A percentile compares a stretch with the other conserved stretches of the same genome.
These are phyloP conservation scores for Emydoidea blandingii DNA, from an alignment of 2,797 vertebrate genomes.

Conservation along the genomic window DNA sequence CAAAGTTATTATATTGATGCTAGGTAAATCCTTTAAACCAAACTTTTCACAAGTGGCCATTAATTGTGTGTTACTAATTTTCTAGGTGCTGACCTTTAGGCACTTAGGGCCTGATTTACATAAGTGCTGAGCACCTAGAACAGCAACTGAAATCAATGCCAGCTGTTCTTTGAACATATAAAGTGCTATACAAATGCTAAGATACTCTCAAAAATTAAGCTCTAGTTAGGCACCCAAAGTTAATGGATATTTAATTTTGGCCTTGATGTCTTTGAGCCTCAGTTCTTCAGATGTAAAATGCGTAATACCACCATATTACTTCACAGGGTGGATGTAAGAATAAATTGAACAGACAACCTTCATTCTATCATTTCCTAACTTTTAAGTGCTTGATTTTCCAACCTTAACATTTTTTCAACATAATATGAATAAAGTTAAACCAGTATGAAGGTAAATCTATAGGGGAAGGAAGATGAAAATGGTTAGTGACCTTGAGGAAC, in stretches of 20 bases:
- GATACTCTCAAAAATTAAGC: neutral
- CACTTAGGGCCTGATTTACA: neutral
- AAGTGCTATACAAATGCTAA: neutral
- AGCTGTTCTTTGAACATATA: neutral
- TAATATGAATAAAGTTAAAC: neutral
- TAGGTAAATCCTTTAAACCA: neutral
- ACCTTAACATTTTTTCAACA: neutral
- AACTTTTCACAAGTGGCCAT: neutral
- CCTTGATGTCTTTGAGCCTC: neutral
- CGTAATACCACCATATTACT: neutral
- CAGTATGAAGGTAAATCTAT: neutral
- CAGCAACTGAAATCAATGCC: neutral
- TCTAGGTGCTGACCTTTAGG: neutral
- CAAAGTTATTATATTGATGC: neutral
- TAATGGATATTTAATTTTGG: neutral
- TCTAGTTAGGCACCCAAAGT: neutral
- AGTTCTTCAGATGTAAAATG: neutral
- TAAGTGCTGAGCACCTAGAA: neutral
- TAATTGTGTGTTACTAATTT: neutral
- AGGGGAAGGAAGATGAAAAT: neutral
- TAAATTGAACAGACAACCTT: neutral
- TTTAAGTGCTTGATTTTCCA: neutral
- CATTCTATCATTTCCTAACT: neutral
- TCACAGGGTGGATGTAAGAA: neutral
- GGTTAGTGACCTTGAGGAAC: neutral